Conservation (phyloP, 2,113 vertebrate genomes). For the Nesoenas mayeri region DNA sequence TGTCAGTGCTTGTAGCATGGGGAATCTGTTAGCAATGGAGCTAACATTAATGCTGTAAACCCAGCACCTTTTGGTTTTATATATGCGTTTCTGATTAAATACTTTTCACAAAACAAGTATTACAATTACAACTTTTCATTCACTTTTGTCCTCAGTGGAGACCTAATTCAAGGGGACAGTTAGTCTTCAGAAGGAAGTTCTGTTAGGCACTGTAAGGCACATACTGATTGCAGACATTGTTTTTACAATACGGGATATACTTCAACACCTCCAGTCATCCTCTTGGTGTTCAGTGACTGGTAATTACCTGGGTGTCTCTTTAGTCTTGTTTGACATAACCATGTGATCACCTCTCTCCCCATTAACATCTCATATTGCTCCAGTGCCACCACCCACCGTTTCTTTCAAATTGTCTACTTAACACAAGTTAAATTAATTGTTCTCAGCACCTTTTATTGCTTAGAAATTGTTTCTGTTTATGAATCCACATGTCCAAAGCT, state of each 20-base stretch:
- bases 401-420: not conserved
- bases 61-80: not conserved
- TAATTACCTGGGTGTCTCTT: not conserved
- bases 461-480: not conserved
- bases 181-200: not conserved
- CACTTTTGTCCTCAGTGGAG: not conserved
- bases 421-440: not conserved
- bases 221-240: not conserved
- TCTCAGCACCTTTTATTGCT: not conserved
- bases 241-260: not conserved
- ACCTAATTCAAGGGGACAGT: not conserved
- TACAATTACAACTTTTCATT: not conserved
- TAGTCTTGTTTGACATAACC: not conserved
- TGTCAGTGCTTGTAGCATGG: not conserved
- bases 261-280: not conserved
- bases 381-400: not conserved
- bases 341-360: not conserved
- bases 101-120: not conserved
- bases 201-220: rapidly evolving
- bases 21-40: not conserved
- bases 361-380: not conserved
- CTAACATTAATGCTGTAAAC: not conserved
- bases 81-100: not conserved
- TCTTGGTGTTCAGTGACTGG: not conserved
- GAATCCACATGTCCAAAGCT: not conserved